Evolutionary conservation across 2,113 vertebrate species (phyloP).

Genomic region (Notiomystis cincta): DNA sequence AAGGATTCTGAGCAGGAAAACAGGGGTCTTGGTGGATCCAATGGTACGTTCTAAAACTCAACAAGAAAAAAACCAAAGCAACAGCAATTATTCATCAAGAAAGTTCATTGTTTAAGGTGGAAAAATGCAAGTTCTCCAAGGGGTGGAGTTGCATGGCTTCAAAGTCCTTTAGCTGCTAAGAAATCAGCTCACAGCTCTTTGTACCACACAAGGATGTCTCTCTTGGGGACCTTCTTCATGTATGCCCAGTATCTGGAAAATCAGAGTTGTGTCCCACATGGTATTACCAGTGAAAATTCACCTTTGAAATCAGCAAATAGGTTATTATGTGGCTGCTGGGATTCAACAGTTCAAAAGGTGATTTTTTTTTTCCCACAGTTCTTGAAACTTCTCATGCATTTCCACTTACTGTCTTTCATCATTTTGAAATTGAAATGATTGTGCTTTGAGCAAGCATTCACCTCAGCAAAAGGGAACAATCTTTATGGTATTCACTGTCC

Average conservation of each 20-base stretch:
- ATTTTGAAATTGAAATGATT: constrained; percentile 60
- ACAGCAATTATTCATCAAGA: background rate
- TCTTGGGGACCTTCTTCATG: background rate
- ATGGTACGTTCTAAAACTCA: background rate
- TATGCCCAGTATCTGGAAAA: background rate
- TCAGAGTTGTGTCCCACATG: background rate
- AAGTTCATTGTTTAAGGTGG: background rate
- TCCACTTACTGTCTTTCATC: constrained; percentile 8
- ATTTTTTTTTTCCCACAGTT: background rate
- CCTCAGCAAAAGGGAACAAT: constrained; percentile 22
- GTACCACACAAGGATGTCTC: background rate
- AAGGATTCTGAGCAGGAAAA: background rate
- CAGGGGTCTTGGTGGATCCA: background rate
- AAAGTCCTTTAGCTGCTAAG: background rate
- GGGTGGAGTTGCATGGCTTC: background rate
- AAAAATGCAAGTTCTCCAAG: background rate
- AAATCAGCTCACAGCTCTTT: background rate
- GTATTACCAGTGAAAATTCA: background rate
- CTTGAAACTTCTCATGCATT: constrained; percentile 30
- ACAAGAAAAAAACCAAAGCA: background rate
- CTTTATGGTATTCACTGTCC: constrained; percentile 32
- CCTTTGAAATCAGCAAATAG: background rate
- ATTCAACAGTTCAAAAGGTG: constrained; percentile 22
- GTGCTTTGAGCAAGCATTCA: constrained; percentile 49
- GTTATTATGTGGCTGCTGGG: background rate